Evolutionary conservation across 2,113 vertebrate species (phyloP), one percentile per base, ranked within the genome.

Genomic region (Channa maculata): DNA sequence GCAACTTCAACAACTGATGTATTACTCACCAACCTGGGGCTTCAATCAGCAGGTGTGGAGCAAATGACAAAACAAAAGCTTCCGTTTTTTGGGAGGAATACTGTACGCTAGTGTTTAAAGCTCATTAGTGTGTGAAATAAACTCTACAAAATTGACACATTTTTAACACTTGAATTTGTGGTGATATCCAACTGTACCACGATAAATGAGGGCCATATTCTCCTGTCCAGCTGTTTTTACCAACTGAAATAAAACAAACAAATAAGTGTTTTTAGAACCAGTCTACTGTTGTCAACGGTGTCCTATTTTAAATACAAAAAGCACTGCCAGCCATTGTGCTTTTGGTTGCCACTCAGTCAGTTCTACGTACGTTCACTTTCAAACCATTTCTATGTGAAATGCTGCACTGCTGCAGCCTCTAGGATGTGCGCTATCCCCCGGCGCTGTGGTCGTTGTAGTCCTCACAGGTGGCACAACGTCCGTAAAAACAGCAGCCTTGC

Each of bases 181-280:
- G 77, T 49, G 41, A 72, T 54, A 8, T 63, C 60, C 41, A 24
- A 73, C 65, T 58, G 81, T 76, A 82, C 74, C 85, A 0, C 87
- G 90, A 89, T 90, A 87, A 92, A 91, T 83, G 88, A 91, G 88
- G 90, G 89, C 82, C 34, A 33, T 78, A 58, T 80, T 70, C 68
- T 74, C 44, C 70, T 77, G 54, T 82, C 83, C 74, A 52, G 57
- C 68, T 69, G n/a, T 33, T 45, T 55, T 48, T 65, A 58, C 61
- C 52, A 69, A 71, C 50, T 59, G 44, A 72, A 80, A 80, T 59
- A 24, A 44, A 71, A 78, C 54, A 34, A 76, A 69, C 69, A 46
- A 66, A 76, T 69, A 85, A 84, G 71, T 80, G 53, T 80, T 82
- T 78, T 52, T 39, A 72, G 61, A 80, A 77, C 59, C 65, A 76